Percentiles rank a stretch among this genome's conserved stretches.
Conservation (phyloP, 2,113 vertebrate genomes). For the Cacatua alba region DNA sequence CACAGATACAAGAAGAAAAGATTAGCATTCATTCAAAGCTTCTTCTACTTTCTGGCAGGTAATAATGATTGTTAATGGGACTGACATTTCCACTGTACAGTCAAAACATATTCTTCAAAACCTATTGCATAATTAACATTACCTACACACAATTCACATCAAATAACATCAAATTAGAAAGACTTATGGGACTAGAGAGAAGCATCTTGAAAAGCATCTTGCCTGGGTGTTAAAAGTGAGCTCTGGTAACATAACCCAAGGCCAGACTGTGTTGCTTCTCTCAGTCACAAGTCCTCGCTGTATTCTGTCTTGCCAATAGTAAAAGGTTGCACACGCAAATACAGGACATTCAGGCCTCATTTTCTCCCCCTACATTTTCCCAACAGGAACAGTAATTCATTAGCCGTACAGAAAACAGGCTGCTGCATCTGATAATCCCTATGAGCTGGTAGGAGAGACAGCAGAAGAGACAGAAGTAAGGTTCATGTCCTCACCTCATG, state of each 20-base stretch:
- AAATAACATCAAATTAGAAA: conserved; percentile 58
- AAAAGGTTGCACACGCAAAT: neutral
- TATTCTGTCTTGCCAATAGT: neutral
- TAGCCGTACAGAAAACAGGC: neutral
- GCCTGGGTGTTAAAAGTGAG: neutral
- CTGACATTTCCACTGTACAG: conserved; percentile 72
- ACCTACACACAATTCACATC: conserved; percentile 64
- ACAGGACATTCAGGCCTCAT: neutral
- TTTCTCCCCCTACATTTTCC: neutral
- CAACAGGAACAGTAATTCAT: neutral
- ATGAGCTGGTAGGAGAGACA: neutral
- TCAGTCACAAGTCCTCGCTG: neutral
- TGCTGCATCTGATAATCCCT: neutral
- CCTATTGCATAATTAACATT: conserved; percentile 64
- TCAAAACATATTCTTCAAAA: conserved; percentile 70
- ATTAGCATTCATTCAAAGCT: conserved; percentile 57
- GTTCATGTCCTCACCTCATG: neutral
- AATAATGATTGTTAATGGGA: conserved; percentile 74
- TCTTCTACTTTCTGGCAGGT: conserved; percentile 55
- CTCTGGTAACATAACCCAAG: neutral
- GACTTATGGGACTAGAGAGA: conserved; percentile 20
- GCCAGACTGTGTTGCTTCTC: neutral
- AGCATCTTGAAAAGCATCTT: neutral
- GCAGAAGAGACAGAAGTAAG: neutral
- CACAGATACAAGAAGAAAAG: neutral